Base-by-base conservation (phyloP, 1,140 invertebrate genomes). In the Berghia stephanieae region DNA sequence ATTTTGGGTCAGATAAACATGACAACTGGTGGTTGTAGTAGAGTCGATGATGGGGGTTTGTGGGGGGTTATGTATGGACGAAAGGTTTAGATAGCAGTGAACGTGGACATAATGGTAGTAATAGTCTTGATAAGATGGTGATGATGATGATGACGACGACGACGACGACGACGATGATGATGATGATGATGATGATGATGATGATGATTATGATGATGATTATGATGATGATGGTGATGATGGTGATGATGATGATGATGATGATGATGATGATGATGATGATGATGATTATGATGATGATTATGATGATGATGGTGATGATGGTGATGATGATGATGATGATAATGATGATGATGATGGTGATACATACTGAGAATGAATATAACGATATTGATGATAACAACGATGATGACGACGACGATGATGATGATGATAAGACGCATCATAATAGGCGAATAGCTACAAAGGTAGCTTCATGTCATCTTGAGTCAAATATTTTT, bases 251-350 rank as follows among this genome's bases (percentile, higher is more conserved):
- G 46, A 52, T 52, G 46, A 24, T 52, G 46, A 52, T 52, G 46
- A 52, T 52, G 46, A 52, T 52, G 46, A 52, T 52, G 46, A 52
- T 52, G 46, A 52, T 52, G 46, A 52, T 52, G n/a, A n/a, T n/a
- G n/a, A n/a, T n/a, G n/a, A n/a, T n/a, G n/a, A n/a, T n/a, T n/a
- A n/a, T n/a, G n/a, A n/a, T n/a, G n/a, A n/a, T n/a, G n/a, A n/a
- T n/a, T n/a, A n/a, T n/a, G n/a, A n/a, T n/a, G n/a, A n/a, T 52
- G 46, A 52, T 52, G 46, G 24, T 24, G 46, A 52, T 52, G 46
- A 52, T 52, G 46, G 24, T 52, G 46, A 52, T 52, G 46, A 52
- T 52, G 24, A 52, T 52, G 46, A 52, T 52, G 46, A 52, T 52
- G 24, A 52, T 52, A 24, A 52, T 52, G 46, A 52, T 52, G 46